Evolutionary conservation across 2,888 invertebrate genomes (phyloP).

Genomic region (Psococerastis gibbosa): DNA sequence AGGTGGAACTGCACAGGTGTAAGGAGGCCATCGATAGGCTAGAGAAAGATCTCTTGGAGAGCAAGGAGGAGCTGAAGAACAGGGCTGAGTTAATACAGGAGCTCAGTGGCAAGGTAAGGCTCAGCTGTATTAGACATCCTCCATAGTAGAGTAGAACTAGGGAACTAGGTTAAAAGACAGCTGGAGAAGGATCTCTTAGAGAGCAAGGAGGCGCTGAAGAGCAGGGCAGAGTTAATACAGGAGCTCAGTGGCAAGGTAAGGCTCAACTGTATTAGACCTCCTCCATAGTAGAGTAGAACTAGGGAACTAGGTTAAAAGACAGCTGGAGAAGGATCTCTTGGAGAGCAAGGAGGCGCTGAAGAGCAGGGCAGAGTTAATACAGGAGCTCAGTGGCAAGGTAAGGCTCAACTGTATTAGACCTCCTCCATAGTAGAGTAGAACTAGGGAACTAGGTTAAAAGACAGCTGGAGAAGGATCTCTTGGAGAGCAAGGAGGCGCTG

Average conservation of each 20-base stretch:
- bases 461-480: conserved; percentile 38
- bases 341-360: conserved; percentile 65
- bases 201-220: conserved; percentile 59
- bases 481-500: conserved; percentile 61
- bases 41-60: conserved; percentile 42
- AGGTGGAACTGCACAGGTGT: conserved; percentile 26
- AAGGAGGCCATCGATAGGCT: conserved; percentile 25
- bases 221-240: conserved; percentile 57
- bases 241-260: conserved; percentile 62
- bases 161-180: too few relatives aligned
- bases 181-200: conserved; percentile 45
- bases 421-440: too few relatives aligned
- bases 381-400: conserved; percentile 64
- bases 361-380: conserved; percentile 56
- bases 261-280: too few relatives aligned
- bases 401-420: too few relatives aligned
- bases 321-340: conserved; percentile 39
- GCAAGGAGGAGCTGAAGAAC: conserved; percentile 62
- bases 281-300: too few relatives aligned
- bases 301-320: too few relatives aligned
- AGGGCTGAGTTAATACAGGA: conserved; percentile 62
- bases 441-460: too few relatives aligned
- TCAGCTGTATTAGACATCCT: too few relatives aligned
- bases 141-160: too few relatives aligned
- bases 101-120: conserved; percentile 55